Evolutionary conservation across 2,888 invertebrate genomes (phyloP), one percentile per base, ranked within the genome.

Genomic region (Syrista parreyssii): DNA sequence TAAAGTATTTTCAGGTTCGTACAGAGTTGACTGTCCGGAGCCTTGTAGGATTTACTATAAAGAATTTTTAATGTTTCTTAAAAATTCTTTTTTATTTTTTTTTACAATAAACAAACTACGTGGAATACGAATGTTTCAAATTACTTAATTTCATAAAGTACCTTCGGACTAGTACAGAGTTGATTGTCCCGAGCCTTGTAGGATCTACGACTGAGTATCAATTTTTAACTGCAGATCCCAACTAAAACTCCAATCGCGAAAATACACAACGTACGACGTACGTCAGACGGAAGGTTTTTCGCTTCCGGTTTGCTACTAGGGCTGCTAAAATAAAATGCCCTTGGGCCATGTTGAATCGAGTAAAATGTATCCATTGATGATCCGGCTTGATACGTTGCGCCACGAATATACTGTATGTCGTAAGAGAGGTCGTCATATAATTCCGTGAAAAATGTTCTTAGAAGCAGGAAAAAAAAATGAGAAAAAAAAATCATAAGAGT

Each of bases 291-390:
- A 55, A 23, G 23, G 23, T 55, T 55, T 55, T 23, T 23, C 71
- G 71, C 12, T 71, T 71, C 71, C 71, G 71, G 71, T 71, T 71
- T 23, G 31, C 31, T 33, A 71, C 32, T 75, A 78, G 78, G 78
- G 75, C 78, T 68, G 78, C 78, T 75, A 78, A 78, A 78, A 78
- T 78, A 78, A 78, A 74, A 72, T 75, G 78, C 78, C 78, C 78
- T 78, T 78, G 78, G 77, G 75, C 71, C 75, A 69, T 35, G 75
- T 77, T 75, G 69, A 34, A 74, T 69, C 15, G 23, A 33, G 71
- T 31, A 71, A 55, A 55, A 55, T 55, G 23, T 55, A 55, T 55
- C 55, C 55, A 55, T 55, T 55, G 23, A 55, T 23, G 55, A 55
- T 23, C 6, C 55, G 23, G 55, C 1, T 55, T 23, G 23, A 6